Evolutionary conservation across 2,113 vertebrate genomes (phyloP), one percentile per base, ranked within the genome.

Genomic region (Acanthisitta chloris): DNA sequence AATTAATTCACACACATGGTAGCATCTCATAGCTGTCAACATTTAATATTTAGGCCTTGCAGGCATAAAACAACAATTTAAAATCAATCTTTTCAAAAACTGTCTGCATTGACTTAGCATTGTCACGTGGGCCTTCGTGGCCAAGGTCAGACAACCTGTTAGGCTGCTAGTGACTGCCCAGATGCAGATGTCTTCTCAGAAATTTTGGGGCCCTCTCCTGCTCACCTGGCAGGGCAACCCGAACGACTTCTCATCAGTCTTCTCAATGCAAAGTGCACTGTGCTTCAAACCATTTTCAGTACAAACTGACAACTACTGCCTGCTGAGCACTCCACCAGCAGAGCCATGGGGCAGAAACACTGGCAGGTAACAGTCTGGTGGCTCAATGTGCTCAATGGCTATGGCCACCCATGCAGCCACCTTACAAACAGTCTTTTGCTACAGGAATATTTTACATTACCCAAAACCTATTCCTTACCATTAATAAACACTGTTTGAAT

Each of bases 321-420:
- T 43, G 28, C 70, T 49, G 33, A 88, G 65, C 6, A 10, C 36
- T 28, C 45, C 62, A 25, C 6, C 51, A 78, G 52, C 42, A 1
- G 0, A 71, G 34, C 67, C 0, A 0, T 3, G 9, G 55, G 19
- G 28, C 59, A 62, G 46, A 79, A 86, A 45, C 1, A 2, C 0
- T 17, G 43, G 33, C 51, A 81, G 29, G 23, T 46, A 49, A 73
- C 28, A 51, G 8, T 20, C 3, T 14, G n/a, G 17, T 23, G 28
- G 59, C 31, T 87, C 34, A 48, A 6, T 0, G 0, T 6, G 15
- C 26, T 26, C 4, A 1, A 6, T 26, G 26, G 55, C 45, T 70
- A 14, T 2, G 51, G 28, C 51, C 42, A 62, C 11, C 18, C 8
- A 1, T 4, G 31, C 33, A 66, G 43, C 21, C 52, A 28, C 45